These are phyloP conservation scores for Lasioglossum vierecki DNA, from an alignment of 2,888 invertebrate species.

Conservation along the genomic window DNA sequence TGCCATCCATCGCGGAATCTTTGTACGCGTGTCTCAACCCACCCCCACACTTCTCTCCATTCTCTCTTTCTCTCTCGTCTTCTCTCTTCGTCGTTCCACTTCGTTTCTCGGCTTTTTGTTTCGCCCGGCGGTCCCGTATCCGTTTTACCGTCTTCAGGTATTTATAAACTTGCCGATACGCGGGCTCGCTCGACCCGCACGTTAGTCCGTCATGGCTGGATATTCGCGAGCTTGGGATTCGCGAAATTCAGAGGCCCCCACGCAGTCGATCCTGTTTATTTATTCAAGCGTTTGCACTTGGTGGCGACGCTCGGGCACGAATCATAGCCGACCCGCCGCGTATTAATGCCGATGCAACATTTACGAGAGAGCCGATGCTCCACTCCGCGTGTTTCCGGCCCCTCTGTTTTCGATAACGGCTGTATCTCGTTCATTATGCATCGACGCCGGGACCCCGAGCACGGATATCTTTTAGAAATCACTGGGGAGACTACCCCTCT, in stretches of 20 bases:
- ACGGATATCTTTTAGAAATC: constrained; percentile 1
- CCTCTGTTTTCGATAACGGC: constrained; percentile 26
- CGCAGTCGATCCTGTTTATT: constrained; percentile 56
- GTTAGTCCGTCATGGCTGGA: constrained; percentile 42
- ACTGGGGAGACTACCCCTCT: neutral
- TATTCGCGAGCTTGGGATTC: neutral
- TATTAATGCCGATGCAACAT: constrained; percentile 34
- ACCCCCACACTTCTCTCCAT: neutral
- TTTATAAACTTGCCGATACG: constrained; percentile 65
- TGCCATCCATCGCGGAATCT: constrained; percentile 32
- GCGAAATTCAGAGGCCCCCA: constrained; percentile 26
- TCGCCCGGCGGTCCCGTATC: constrained; percentile 20
- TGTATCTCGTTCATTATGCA: constrained; percentile 28
- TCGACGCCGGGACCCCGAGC: neutral
- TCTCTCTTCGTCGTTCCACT: neutral
- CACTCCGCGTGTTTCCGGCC: neutral
- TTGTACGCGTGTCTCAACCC: constrained; percentile 36
- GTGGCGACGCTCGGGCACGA: constrained; percentile 16
- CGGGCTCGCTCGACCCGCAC: constrained; percentile 20
- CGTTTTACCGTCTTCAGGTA: constrained; percentile 54
- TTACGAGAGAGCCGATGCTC: constrained; percentile 13
- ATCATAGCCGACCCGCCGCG: constrained; percentile 10
- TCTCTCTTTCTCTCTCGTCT: neutral
- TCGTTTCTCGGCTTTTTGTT: constrained; percentile 35
- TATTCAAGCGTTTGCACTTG: constrained; percentile 61